Evolutionary conservation across 2,797 vertebrate genomes (phyloP).

Genomic region (Margarornis squamiger): DNA sequence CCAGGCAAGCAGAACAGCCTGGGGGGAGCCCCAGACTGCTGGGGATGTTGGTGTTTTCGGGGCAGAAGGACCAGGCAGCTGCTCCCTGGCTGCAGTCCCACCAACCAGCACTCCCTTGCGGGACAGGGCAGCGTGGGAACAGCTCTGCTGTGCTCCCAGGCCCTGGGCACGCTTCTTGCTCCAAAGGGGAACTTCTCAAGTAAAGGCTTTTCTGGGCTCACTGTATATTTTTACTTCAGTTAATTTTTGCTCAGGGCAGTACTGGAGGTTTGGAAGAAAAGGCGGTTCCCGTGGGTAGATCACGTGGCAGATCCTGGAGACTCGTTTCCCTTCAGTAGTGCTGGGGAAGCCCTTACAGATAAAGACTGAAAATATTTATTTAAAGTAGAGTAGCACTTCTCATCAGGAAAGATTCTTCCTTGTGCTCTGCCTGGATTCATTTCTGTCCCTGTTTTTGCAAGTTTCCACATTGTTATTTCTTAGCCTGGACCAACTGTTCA

Average conservation of each 20-base stretch:
- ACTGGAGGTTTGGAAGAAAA: neutral
- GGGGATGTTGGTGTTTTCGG: neutral
- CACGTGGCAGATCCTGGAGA: neutral
- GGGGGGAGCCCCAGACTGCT: neutral
- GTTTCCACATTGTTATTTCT: constrained; percentile 44
- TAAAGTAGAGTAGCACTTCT: constrained; percentile 57
- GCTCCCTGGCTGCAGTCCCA: neutral
- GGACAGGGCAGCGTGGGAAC: too few relatives aligned
- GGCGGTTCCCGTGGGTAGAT: neutral
- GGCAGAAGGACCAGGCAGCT: neutral
- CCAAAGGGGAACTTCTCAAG: neutral
- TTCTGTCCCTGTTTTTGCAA: constrained; percentile 52
- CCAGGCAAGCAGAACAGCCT: neutral
- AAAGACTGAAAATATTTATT: constrained; percentile 66
- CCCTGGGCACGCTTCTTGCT: neutral
- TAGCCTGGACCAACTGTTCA: constrained; percentile 9
- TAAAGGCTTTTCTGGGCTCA: neutral
- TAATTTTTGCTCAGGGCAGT: constrained; percentile 50
- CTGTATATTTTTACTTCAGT: neutral
- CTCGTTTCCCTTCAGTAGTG: neutral
- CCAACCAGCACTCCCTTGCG: neutral
- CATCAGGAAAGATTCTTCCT: constrained; percentile 36
- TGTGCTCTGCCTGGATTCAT: constrained; percentile 49
- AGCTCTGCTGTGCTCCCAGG: neutral
- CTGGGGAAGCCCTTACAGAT: neutral